Evolutionary conservation across 2,888 invertebrate genomes (phyloP).

Genomic region (Ophioninae sp.): DNA sequence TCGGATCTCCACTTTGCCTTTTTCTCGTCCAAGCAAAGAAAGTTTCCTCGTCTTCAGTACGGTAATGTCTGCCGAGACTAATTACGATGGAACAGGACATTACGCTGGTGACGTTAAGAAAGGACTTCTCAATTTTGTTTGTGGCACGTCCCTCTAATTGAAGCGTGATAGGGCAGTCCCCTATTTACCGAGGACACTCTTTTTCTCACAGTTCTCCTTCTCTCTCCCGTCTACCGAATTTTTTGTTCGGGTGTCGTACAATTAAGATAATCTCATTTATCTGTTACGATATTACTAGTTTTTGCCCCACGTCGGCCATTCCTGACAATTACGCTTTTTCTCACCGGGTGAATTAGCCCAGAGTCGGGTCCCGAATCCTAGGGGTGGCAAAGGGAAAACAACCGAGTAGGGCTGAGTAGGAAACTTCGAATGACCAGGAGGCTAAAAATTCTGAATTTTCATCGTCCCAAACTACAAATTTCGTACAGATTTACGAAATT

Average conservation of each 20-base stretch:
- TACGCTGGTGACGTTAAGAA: conserved; percentile 38
- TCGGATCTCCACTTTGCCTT: not conserved
- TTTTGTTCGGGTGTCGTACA: conserved; percentile 50
- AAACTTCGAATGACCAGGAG: too few relatives aligned
- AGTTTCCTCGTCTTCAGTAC: not conserved
- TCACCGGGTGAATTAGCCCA: conserved; percentile 58
- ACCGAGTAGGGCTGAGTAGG: not conserved
- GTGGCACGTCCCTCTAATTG: conserved; percentile 23
- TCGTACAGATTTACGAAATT: too few relatives aligned
- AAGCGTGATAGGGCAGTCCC: not conserved
- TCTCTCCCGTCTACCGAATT: not conserved
- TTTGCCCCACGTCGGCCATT: conserved; percentile 57
- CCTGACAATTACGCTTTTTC: conserved; percentile 63
- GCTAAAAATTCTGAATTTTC: too few relatives aligned
- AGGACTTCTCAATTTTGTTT: conserved; percentile 42
- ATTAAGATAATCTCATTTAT: conserved; percentile 67
- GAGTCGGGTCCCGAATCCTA: conserved; percentile 45
- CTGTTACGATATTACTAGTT: conserved; percentile 65
- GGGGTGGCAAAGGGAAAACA: conserved; percentile 4
- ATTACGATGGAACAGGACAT: conserved; percentile 19
- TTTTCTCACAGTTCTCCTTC: not conserved
- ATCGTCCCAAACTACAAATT: too few relatives aligned
- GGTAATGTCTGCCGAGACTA: not conserved
- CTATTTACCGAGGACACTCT: conserved; percentile 6
- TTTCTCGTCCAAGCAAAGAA: not conserved